A percentile compares a stretch with the other conserved stretches of the same genome.
Conservation (phyloP, 2,888 invertebrate genomes). For the Adela reaumurella region DNA sequence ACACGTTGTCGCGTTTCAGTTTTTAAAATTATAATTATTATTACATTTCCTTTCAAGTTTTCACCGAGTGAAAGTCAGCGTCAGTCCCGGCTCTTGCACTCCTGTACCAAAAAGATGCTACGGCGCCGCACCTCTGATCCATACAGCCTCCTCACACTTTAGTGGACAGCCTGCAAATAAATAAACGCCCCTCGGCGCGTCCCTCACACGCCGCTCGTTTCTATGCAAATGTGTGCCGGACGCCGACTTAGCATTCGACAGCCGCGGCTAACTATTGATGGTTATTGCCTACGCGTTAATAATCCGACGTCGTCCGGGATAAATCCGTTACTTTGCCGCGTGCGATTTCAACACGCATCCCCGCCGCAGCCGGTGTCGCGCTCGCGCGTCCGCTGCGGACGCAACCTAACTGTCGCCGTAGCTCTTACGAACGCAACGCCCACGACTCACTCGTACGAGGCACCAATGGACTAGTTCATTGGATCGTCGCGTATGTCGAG, state of each 20-base stretch:
- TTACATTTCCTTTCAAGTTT: too few species aligned
- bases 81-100: too few species aligned
- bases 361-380: background rate
- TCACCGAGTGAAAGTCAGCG: too few species aligned
- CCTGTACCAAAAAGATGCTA: too few species aligned
- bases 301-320: background rate
- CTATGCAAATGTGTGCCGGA: slow-evolving; percentile 43
- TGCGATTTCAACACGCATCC: background rate
- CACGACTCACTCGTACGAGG: background rate
- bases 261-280: slow-evolving; percentile 40
- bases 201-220: slow-evolving; percentile 32
- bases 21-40: too few species aligned
- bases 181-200: slow-evolving; percentile 17
- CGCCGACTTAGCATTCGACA: slow-evolving; percentile 30
- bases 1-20: too few species aligned
- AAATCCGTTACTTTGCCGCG: background rate
- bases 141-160: too few species aligned
- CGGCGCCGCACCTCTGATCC: too few species aligned
- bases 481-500: slow-evolving; percentile 39
- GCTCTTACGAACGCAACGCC: background rate
- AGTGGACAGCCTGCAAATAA: background rate
- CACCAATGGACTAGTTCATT: slow-evolving; percentile 38
- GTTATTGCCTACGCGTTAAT: slow-evolving; percentile 29
- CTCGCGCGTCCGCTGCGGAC: background rate
- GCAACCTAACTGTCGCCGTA: too few species aligned